These are phyloP conservation scores for Nomada flava DNA, from an alignment of 2,888 invertebrate species.

Conservation along the genomic window DNA sequence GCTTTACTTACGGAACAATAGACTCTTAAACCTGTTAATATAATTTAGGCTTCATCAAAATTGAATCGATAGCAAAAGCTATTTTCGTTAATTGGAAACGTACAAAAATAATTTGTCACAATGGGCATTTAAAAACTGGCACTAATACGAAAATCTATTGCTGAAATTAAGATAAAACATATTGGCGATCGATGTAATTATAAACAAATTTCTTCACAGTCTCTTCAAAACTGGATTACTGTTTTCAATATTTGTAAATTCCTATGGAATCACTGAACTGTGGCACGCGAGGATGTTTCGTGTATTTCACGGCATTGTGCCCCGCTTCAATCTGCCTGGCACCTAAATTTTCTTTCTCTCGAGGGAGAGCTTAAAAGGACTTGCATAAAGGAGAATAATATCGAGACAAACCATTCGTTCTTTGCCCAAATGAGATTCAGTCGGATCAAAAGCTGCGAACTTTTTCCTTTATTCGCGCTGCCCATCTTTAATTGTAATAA, in stretches of 20 bases:
- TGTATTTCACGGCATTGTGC: not conserved
- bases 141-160: no score
- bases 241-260: not conserved
- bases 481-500: slow-evolving; percentile 13
- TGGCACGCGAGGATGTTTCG: not conserved
- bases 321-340: not conserved
- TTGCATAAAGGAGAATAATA: slow-evolving; percentile 19
- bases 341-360: not conserved
- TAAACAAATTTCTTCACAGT: no score
- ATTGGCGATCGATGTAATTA: no score
- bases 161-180: no score
- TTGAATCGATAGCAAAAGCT: no score
- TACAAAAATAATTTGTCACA: no score
- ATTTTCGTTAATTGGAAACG: no score
- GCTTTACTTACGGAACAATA: no score
- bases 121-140: no score
- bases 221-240: not conserved
- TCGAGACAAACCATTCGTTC: slow-evolving; percentile 10
- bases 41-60: no score
- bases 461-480: not conserved
- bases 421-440: slow-evolving; percentile 13
- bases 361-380: not conserved
- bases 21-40: no score
- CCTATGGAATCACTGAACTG: not conserved
- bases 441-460: not conserved